These are phyloP conservation scores for Plecturocebus donacophilus DNA, from an alignment of 2,113 vertebrate species.

Conservation along the genomic window DNA sequence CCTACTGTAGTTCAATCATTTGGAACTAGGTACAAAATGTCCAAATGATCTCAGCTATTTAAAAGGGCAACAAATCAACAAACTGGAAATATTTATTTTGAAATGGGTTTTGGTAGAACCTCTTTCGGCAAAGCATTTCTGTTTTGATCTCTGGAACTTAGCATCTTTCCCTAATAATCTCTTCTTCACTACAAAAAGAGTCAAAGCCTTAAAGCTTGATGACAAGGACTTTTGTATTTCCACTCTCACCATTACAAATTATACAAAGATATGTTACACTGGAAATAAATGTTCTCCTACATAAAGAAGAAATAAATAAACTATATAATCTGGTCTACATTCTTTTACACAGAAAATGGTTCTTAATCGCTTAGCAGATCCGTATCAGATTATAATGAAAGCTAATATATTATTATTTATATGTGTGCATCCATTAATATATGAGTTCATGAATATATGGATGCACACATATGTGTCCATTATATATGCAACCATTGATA, in stretches of 20 bases:
- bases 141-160: not conserved
- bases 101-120: not conserved
- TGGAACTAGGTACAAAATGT: not conserved
- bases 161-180: constrained; percentile 9
- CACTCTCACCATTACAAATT: not conserved
- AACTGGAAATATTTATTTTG: constrained; percentile 30
- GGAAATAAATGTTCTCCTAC: not conserved
- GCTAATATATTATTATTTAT: not conserved
- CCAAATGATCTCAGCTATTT: not conserved
- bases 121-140: constrained; percentile 31
- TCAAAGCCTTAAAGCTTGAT: not conserved
- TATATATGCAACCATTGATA: too few species aligned
- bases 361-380: not conserved
- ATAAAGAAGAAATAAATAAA: not conserved
- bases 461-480: not conserved
- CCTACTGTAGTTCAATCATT: not conserved
- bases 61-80: not conserved
- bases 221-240: not conserved
- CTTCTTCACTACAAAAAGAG: not conserved
- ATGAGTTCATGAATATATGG: too few species aligned
- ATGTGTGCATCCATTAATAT: too few species aligned
- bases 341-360: not conserved
- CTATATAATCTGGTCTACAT: not conserved
- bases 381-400: not conserved
- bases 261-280: not conserved